Evolutionary conservation across 2,888 invertebrate species (phyloP).

Genomic region (Tipula lateralis): DNA sequence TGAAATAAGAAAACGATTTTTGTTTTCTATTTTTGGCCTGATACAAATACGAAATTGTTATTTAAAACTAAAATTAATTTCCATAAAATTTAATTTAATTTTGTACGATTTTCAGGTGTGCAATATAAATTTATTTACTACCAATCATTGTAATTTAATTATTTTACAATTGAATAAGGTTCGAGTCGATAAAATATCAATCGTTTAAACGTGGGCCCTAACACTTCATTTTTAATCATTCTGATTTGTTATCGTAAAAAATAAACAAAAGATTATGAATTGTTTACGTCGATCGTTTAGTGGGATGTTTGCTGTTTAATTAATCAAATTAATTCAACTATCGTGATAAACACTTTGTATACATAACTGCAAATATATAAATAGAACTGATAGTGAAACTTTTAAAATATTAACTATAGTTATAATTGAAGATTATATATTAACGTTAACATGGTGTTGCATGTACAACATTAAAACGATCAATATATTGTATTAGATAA

Average conservation of each 20-base stretch:
- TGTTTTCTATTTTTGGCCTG: background rate
- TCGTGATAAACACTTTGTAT: background rate
- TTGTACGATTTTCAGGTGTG: background rate
- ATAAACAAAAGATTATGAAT: background rate
- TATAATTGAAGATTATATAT: background rate
- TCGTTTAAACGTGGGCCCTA: background rate
- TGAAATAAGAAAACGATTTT: background rate
- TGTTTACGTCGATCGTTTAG: background rate
- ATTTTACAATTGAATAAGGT: too few relatives aligned
- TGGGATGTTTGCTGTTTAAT: background rate
- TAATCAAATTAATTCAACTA: background rate
- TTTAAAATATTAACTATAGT: slow-evolving; percentile 12
- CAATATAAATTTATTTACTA: background rate
- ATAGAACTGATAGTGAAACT: background rate
- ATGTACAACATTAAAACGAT: background rate
- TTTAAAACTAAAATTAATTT: background rate
- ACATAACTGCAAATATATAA: background rate
- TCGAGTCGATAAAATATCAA: too few relatives aligned
- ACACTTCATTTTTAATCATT: background rate
- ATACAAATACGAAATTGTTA: background rate
- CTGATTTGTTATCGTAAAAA: background rate
- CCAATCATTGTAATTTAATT: background rate
- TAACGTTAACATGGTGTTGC: background rate
- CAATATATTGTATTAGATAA: background rate
- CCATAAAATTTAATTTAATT: background rate